Evolutionary conservation across 1,140 invertebrate genomes (phyloP).

Genomic region (Matsumurasca onukii): DNA sequence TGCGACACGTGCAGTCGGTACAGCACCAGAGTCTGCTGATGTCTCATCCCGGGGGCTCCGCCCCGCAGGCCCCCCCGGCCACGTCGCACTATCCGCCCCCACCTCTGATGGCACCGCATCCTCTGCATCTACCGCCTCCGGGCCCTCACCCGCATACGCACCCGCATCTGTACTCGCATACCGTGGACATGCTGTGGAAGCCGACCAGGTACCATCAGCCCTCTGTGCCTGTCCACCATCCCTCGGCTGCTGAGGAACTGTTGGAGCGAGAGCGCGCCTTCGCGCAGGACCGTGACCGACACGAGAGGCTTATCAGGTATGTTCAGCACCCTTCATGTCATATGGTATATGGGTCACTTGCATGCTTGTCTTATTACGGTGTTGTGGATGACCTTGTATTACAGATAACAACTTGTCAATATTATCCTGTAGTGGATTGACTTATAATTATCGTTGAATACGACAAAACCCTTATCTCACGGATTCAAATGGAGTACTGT

Average conservation of each 20-base stretch:
- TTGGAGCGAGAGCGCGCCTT: slow-evolving; percentile 20
- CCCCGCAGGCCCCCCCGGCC: slow-evolving; percentile 43
- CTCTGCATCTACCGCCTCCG: slow-evolving; percentile 47
- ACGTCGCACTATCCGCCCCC: slow-evolving; percentile 43
- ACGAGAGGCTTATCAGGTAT: slow-evolving; percentile 30
- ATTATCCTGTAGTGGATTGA: too few relatives aligned
- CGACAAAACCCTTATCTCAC: too few relatives aligned
- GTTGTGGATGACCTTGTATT: too few relatives aligned
- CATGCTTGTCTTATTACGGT: too few relatives aligned
- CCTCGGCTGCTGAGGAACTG: slow-evolving; percentile 15
- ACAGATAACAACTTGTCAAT: too few relatives aligned
- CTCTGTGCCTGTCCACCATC: slow-evolving; percentile 23
- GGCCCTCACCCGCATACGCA: slow-evolving; percentile 29
- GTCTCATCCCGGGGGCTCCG: slow-evolving; percentile 50
- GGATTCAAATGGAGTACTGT: too few relatives aligned
- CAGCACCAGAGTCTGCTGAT: slow-evolving; percentile 56
- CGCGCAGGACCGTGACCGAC: slow-evolving; percentile 54
- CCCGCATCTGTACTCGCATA: too few relatives aligned
- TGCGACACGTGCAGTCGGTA: slow-evolving; percentile 56
- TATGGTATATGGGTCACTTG: too few relatives aligned
- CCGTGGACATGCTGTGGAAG: slow-evolving; percentile 38
- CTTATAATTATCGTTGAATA: too few relatives aligned
- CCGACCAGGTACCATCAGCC: slow-evolving; percentile 43
- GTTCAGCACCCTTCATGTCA: too few relatives aligned
- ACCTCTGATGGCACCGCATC: slow-evolving; percentile 46